Base-by-base conservation (phyloP, 2,113 vertebrate species). In the Scophthalmus maximus region DNA sequence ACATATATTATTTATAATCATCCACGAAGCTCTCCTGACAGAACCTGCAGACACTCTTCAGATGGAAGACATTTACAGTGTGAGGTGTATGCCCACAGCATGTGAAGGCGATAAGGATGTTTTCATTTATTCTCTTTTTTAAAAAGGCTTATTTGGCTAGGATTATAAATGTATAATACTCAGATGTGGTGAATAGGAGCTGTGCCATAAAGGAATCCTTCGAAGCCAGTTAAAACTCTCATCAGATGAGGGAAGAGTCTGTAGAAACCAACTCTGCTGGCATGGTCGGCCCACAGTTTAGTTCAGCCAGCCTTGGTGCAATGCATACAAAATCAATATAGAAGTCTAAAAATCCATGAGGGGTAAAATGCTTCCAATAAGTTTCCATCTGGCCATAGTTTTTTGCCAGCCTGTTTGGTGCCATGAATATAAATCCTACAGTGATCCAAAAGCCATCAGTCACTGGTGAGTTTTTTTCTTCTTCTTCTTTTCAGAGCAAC, bases 271-370 rank as follows among this genome's bases (percentile, higher is more conserved):
- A 17, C 72, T 72, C 10, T 9, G 25, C 46, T 23, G 53, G n/a
- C 26, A 36, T 18, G 69, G 79, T 70, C 68, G 62, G 73, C 25
- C 44, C n/a, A 9, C n/a, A 30, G 52, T 68, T 80, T 62, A 49
- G 79, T 79, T 78, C 60, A 68, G 58, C 61, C 32, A 22, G 66
- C 58, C 20, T 26, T 22, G 32, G 22, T 76, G 82, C 71, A 81
- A 75, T 61, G 74, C 78, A 81, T 65, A 73, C 66, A 50, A 57
- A 77, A 87, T 82, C 86, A 85, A 83, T 82, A 70, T 26, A 79
- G 81, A 23, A 17, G 60, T 78, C 65, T 57, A 38, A 76, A 79
- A 79, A 68, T 84, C 70, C 55, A 83, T 70, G 72, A 86, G 77
- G 66, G 65, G 79, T 81, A 75, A 86, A 89, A 85, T n/a, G 42